Evolutionary conservation across 2,113 vertebrate species (phyloP).

Genomic region (Zosterops japonicus): DNA sequence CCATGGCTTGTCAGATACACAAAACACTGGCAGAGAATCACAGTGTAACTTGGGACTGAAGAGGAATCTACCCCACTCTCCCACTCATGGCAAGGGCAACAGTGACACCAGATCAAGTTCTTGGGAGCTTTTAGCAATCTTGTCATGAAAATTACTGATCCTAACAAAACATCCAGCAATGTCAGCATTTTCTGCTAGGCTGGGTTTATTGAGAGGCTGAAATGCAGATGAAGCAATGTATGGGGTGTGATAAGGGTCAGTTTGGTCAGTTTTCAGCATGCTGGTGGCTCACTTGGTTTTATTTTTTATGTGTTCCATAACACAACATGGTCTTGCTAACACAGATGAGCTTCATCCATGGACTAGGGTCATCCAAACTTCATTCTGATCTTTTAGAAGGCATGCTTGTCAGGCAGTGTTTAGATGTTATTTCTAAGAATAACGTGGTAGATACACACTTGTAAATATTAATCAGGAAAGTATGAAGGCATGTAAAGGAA

Average conservation of each 20-base stretch:
- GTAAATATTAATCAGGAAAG: conserved; percentile 11
- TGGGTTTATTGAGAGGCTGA: neutral
- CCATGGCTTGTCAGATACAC: neutral
- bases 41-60: neutral
- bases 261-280: neutral
- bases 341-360: neutral
- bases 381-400: neutral
- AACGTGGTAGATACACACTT: neutral
- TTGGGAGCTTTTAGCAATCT: neutral
- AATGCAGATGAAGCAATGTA: neutral
- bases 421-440: conserved; percentile 37
- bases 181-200: neutral
- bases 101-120: neutral
- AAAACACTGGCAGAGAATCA: neutral
- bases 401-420: neutral
- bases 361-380: neutral
- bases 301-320: neutral
- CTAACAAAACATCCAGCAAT: neutral
- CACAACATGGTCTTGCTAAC: neutral
- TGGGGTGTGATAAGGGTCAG: neutral
- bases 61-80: neutral
- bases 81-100: neutral
- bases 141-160: conserved; percentile 11
- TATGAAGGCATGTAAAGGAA: conserved; percentile 1
- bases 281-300: neutral